phyloP scores from a whole-genome alignment of 2,113 vertebrate genomes.

The Vulpes ferrilata region DNA sequence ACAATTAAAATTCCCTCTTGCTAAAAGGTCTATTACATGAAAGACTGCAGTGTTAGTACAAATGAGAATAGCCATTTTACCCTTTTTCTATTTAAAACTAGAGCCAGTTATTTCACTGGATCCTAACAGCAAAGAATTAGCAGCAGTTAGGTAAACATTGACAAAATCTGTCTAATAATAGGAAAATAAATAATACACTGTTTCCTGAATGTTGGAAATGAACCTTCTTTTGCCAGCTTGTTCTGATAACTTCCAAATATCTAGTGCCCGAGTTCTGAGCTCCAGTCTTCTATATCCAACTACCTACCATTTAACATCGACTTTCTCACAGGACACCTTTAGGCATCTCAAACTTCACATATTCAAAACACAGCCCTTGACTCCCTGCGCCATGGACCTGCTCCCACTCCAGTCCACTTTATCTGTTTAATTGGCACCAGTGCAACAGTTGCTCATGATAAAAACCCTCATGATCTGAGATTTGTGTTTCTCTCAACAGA shows the following conservation, averaged over 20 bases:
- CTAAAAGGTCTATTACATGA: conserved; percentile 2
- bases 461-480: not conserved
- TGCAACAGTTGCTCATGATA: not conserved
- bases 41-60: not conserved
- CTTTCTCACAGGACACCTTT: not conserved
- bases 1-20: not conserved
- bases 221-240: not conserved
- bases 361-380: not conserved
- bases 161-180: conserved; percentile 34
- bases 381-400: not conserved
- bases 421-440: not conserved
- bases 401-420: not conserved
- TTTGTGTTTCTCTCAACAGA: not conserved
- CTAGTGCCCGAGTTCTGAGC: not conserved
- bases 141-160: not conserved
- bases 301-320: not conserved
- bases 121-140: not conserved
- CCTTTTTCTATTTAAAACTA: conserved; percentile 24
- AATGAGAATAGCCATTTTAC: not conserved
- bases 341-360: not conserved
- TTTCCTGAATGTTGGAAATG: not conserved
- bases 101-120: not conserved
- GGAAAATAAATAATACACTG: not conserved
- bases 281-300: not conserved
- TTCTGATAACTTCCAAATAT: not conserved